Base-by-base conservation (phyloP, 1,140 invertebrate genomes). In the Saxidomus purpurata region DNA sequence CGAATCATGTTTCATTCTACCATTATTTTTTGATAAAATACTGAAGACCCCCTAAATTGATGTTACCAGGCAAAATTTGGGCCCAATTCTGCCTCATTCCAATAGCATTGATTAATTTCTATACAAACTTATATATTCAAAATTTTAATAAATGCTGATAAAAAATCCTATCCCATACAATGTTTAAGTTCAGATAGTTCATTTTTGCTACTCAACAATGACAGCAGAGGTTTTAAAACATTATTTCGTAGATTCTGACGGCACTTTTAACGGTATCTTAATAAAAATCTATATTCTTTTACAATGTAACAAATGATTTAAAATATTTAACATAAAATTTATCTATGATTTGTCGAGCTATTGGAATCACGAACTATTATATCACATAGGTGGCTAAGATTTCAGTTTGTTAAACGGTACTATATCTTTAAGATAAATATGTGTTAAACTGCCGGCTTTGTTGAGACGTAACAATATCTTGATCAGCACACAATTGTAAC, bases 1-100 rank as follows among this genome's bases (percentile, higher is more conserved):
- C 38, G 17, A 8, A 31, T 74, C 31, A 74, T 43, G 15, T 38
- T 74, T 36, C 69, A 74, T 34, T 22, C 9, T 13, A 43, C 31
- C 69, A 31, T 74, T 74, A 74, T 74, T 74, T 74, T 74, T 38
- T 31, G 38, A 31, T 36, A 36, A 74, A 36, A 9, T 9, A 74
- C 15, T 43, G n/a, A 31, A 36, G 69, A 74, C 69, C 69, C 69
- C 69, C 69, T 22, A 74, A 34, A 43, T 38, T 4, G 17, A 9
- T 43, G 69, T 74, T 31, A 43, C 69, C n/a, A 74, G 38, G 69
- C 69, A 74, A 74, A 74, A 74, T 74, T 74, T 31, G 69, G 69
- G 69, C 69, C 69, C 34, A 74, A 36, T 74, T 74, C 31, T 43
- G 59, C 59, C 25, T 61, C 59, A 61, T 61, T 61, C n/a, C 59